Evolutionary conservation across 2,797 vertebrate genomes (phyloP).

Genomic region (Astyanax mexicanus): DNA sequence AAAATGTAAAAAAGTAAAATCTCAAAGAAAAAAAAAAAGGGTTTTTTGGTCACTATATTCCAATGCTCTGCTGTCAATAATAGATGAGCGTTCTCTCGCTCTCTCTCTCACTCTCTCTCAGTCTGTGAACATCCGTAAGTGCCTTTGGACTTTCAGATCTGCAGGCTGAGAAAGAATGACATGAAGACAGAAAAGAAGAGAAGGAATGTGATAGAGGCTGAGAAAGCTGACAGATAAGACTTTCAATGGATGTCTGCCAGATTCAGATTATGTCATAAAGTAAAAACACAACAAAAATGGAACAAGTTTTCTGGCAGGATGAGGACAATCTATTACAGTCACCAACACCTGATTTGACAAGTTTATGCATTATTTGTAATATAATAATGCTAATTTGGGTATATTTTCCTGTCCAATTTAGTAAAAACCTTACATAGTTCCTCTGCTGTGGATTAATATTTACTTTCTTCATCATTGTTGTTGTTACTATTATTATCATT

Average conservation of each 20-base stretch:
- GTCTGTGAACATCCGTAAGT: neutral
- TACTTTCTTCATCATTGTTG: no score
- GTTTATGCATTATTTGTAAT: no score
- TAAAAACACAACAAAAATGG: neutral
- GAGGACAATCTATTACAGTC: no score
- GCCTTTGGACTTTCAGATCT: slow-evolving; percentile 2
- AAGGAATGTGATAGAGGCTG: neutral
- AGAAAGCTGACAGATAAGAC: slow-evolving; percentile 6
- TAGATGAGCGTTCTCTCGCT: neutral
- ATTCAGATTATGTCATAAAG: neutral
- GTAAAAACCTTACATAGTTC: no score
- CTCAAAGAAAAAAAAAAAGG: neutral
- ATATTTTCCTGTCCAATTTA: neutral
- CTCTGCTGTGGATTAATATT: no score
- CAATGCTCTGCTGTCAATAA: neutral
- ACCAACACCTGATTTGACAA: no score
- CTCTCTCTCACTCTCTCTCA: neutral
- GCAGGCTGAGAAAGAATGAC: neutral
- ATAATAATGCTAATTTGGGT: neutral
- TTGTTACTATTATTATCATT: no score
- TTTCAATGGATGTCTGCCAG: no score
- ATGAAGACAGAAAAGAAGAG: neutral
- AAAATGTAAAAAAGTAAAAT: neutral
- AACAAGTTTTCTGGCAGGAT: no score
- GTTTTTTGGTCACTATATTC: neutral